Conservation (phyloP, 2,888 invertebrate genomes). For the Aromia moschata region DNA sequence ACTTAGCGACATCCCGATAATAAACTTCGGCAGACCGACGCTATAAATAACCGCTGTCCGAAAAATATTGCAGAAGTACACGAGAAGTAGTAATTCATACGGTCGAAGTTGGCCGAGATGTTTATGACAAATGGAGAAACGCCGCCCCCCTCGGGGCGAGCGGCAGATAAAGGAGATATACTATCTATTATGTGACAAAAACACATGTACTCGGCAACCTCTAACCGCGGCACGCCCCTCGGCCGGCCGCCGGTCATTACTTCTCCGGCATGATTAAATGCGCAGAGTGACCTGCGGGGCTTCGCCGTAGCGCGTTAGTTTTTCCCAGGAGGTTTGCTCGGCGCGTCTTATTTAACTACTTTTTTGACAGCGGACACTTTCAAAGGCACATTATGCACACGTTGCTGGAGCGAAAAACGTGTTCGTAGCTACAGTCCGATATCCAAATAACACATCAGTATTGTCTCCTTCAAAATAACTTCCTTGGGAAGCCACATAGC, state of each 20-base stretch:
- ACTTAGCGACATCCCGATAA: conserved; percentile 4
- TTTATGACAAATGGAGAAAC: conserved; percentile 58
- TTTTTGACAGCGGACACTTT: too few relatives aligned
- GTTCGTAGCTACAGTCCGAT: too few relatives aligned
- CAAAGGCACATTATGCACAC: too few relatives aligned
- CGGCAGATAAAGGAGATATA: conserved; percentile 52
- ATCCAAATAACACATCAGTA: too few relatives aligned
- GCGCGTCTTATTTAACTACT: background rate
- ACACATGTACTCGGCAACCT: conserved; percentile 61
- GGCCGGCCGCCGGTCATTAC: conserved; percentile 43
- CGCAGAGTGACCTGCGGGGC: background rate
- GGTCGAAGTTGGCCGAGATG: conserved; percentile 50
- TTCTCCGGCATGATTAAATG: conserved; percentile 23
- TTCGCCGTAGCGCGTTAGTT: background rate
- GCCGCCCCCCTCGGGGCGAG: conserved; percentile 51
- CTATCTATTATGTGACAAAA: conserved; percentile 64
- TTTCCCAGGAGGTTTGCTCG: background rate
- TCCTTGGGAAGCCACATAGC: too few relatives aligned
- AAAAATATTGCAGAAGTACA: conserved; percentile 23
- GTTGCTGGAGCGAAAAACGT: too few relatives aligned
- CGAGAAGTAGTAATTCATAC: conserved; percentile 48
- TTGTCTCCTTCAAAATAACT: too few relatives aligned
- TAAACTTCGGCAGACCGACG: conserved; percentile 26
- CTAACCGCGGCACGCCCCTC: conserved; percentile 55
- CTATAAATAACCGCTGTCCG: conserved; percentile 28